Conservation (phyloP, 2,888 invertebrate species). For the Heliconius ismenius region DNA sequence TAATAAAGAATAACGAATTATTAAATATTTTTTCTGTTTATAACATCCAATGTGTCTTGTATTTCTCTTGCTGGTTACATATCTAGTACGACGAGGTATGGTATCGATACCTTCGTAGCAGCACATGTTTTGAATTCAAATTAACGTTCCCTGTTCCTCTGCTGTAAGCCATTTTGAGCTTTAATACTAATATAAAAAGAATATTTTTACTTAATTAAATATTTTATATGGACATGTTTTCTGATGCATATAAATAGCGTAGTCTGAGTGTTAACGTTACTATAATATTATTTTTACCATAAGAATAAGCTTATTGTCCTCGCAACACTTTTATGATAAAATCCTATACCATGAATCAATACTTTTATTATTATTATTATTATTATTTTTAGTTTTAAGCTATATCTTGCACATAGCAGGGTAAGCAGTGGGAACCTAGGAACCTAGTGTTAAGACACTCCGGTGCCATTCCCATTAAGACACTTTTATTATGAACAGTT, state of each 20-base stretch:
- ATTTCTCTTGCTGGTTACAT: conserved; percentile 30
- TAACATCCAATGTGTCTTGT: neutral
- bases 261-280: conserved; percentile 41
- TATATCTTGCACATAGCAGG: too few species aligned
- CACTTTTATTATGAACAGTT: too few species aligned
- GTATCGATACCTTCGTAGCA: conserved; percentile 50
- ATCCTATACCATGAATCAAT: neutral
- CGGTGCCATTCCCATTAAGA: too few species aligned
- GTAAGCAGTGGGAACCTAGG: too few species aligned
- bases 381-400: too few species aligned
- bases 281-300: conserved; percentile 26
- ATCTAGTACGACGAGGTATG: conserved; percentile 49
- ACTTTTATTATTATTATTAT: neutral
- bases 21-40: neutral
- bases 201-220: conserved; percentile 36
- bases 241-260: conserved; percentile 48
- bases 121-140: conserved; percentile 55
- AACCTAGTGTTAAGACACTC: too few species aligned
- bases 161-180: conserved; percentile 50
- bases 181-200: conserved; percentile 42
- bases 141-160: conserved; percentile 47
- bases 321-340: neutral
- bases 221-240: conserved; percentile 37
- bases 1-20: neutral
- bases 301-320: neutral